phyloP scores from a whole-genome alignment of 2,888 invertebrate species.

The Drosophila tanythrix region DNA sequence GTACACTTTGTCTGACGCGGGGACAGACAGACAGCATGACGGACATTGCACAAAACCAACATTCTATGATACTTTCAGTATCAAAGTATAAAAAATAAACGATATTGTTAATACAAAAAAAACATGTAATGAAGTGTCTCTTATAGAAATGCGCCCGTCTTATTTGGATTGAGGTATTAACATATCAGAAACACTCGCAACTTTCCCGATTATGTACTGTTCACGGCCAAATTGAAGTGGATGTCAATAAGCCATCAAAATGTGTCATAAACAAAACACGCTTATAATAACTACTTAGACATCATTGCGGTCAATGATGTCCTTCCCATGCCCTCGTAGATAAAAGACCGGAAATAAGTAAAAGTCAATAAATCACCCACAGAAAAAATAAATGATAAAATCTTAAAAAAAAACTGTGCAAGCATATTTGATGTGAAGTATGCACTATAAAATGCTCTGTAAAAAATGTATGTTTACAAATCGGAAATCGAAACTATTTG shows the following conservation, averaged over 20 bases:
- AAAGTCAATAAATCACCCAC: slow-evolving; percentile 82
- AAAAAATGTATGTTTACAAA: not conserved
- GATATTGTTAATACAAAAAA: not conserved
- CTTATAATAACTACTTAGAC: slow-evolving; percentile 64
- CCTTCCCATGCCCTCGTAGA: slow-evolving; percentile 10
- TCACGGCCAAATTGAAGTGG: slow-evolving; percentile 15
- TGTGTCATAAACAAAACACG: slow-evolving; percentile 45
- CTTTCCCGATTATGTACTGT: slow-evolving; percentile 15
- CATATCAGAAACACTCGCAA: slow-evolving; percentile 3
- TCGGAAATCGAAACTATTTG: not conserved
- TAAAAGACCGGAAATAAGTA: slow-evolving; percentile 80
- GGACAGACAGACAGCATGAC: no score
- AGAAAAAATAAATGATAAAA: slow-evolving; percentile 49
- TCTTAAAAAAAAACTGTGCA: slow-evolving; percentile 12
- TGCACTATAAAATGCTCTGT: slow-evolving; percentile 26
- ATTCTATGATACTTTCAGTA: no score
- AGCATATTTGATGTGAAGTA: not conserved
- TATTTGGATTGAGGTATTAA: not conserved
- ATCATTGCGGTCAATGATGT: slow-evolving; percentile 38
- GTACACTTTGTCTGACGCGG: no score
- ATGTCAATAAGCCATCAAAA: slow-evolving; percentile 38
- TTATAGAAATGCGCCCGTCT: not conserved
- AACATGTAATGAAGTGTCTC: not conserved
- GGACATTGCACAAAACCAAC: no score
- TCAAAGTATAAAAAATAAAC: no score